These are phyloP conservation scores for Megalopta genalis DNA, from an alignment of 1,140 invertebrate genomes.

Conservation along the genomic window DNA sequence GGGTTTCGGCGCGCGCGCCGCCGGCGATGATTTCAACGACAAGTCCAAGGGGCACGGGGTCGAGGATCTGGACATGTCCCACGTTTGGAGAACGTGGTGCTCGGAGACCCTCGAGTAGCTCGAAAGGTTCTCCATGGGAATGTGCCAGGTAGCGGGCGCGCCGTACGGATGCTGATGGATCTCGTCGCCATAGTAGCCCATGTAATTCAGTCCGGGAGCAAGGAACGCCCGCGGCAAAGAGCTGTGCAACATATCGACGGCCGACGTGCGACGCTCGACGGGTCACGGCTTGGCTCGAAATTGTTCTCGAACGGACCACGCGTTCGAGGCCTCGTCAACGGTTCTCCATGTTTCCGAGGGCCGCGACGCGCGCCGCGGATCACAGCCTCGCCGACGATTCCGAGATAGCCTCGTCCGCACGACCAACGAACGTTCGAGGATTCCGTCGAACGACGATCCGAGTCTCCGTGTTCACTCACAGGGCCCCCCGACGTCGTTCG, in stretches of 20 bases:
- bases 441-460: too few relatives aligned
- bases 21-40: slow-evolving; percentile 74
- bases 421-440: too few relatives aligned
- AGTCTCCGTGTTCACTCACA: not conserved
- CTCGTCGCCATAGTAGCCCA: slow-evolving; percentile 73
- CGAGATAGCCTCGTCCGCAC: not conserved
- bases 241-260: slow-evolving; percentile 73
- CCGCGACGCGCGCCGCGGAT: not conserved
- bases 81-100: slow-evolving; percentile 54
- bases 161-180: slow-evolving; percentile 62
- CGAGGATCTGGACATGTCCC: slow-evolving; percentile 54
- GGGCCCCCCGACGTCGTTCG: not conserved
- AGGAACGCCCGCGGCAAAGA: slow-evolving; percentile 74
- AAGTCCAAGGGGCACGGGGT: slow-evolving; percentile 77
- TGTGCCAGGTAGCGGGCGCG: slow-evolving; percentile 53
- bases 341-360: slow-evolving; percentile 9
- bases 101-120: slow-evolving; percentile 48
- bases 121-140: slow-evolving; percentile 64
- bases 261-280: not conserved
- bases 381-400: not conserved
- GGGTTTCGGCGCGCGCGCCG: slow-evolving; percentile 50
- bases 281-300: not conserved
- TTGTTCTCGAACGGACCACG: not conserved
- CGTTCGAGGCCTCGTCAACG: not conserved
- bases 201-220: slow-evolving; percentile 70